Evolutionary conservation across 2,888 invertebrate genomes (phyloP), one percentile per base, ranked within the genome.

Genomic region (Epinotia brunnichana): DNA sequence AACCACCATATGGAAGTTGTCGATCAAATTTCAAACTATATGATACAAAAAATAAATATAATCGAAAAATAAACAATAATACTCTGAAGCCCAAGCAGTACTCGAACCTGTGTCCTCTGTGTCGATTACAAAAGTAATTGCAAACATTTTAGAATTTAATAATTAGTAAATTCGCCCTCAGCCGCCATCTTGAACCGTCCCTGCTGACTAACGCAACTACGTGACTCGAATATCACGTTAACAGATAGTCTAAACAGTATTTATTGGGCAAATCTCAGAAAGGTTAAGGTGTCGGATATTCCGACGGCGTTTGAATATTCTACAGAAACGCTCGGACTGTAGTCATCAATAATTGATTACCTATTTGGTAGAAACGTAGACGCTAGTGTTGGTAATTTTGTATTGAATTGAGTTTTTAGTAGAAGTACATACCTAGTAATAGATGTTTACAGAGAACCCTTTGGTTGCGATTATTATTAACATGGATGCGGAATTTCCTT

Each of bases 221-320:
- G 76, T 75, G 76, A 73, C 74, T 44, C 44, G 76, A 73, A 74
- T 76, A 54, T 19, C 57, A n/a, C 61, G 62, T 21, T 69, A 76
- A 59, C 70, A 53, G 72, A 70, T 75, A 74, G 70, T 73, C 74
- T 75, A 75, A 77, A 70, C 74, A 74, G 70, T 77, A 77, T 75
- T 75, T 75, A 77, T 77, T 73, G 72, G 75, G 59, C 48, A 69
- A 73, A 73, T 73, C 73, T 68, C 63, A 13, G 73, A 62, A 61
- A 67, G 68, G 72, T 72, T 69, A 59, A 69, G 73, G 73, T 63
- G 68, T 59, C 35, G 51, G 68, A 48, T 70, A 70, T 70, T 70
- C 44, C 54, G 59, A 21, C 60, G 44, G 51, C 53, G 66, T 60
- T 48, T 67, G 71, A 71, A 71, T 67, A 72, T 67, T 67, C 72